Evolutionary conservation across 23 tunicate genomes (phyloP), one percentile per base, ranked within the genome.

Genomic region (Diplosoma virens): DNA sequence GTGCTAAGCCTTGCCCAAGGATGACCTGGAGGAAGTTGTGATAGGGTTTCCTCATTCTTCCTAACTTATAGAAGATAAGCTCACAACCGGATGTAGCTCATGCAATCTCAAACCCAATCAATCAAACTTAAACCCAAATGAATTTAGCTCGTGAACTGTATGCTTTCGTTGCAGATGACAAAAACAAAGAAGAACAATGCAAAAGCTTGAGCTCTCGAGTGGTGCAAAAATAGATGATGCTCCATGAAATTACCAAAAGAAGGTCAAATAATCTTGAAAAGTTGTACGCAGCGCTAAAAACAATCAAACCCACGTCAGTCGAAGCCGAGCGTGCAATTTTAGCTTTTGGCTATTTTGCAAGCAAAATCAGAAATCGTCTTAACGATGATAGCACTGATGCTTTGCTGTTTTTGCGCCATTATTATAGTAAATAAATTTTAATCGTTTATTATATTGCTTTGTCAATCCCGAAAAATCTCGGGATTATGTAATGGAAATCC

Each of bases 301-400:
- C 65, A 5, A 58, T 58, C 65, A 58, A 58, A n/a, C 65, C 65
- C 3, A 24, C n/a, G 17, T 58, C 65, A 58, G 65, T 58, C n/a
- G 65, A 24, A 32, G 35, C 71, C 35, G 71, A 64, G 20, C 71
- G 71, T 64, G 71, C 71, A 6, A 25, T 64, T n/a, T 64, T 36
- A 9, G 71, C 35, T 32, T n/a, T 64, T 64, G 71, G 71, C 29
- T 64, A 64, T 64, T 64, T 64, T 64, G 71, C 17, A 14, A 64
- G 20, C 20, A 64, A 64, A 64, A 64, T 64, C 37, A 64, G 36
- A 25, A 64, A 28, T 20, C 71, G 71, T 28, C 71, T 64, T 28
- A 64, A 64, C 20, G 35, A 64, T 64, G 35, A 64, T 36, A 64
- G 35, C 20, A 14, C 29, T 64, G 71, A 64, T 64, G 71, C 35